Evolutionary conservation across 1,140 invertebrate genomes (phyloP).

Genomic region (Papilio polyxenes): DNA sequence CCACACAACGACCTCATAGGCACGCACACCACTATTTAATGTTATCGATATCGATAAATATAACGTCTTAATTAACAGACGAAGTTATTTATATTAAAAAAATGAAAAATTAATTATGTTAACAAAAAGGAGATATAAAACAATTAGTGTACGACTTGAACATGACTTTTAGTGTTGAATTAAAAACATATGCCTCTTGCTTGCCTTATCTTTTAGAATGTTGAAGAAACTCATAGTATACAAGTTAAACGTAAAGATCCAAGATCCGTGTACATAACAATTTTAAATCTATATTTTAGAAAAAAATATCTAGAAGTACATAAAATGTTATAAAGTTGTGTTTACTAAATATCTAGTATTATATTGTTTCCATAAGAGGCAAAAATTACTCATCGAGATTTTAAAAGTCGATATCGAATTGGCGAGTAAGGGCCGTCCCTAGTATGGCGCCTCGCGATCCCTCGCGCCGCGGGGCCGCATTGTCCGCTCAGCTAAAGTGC

Average conservation of each 20-base stretch:
- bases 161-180: neutral
- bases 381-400: neutral
- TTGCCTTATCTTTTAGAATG: neutral
- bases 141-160: neutral
- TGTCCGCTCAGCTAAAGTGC: constrained; percentile 72
- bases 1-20: constrained; percentile 59
- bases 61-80: constrained; percentile 1
- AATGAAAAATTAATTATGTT: neutral
- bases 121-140: no score
- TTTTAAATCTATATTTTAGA: neutral
- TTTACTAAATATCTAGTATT: no score
- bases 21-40: constrained; percentile 17
- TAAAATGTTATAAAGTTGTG: no score
- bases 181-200: neutral
- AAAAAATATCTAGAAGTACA: neutral
- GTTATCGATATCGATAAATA: constrained; percentile 27
- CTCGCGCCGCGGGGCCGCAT: constrained; percentile 68
- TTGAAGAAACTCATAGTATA: neutral
- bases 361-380: no score
- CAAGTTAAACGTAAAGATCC: no score
- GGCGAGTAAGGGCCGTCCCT: constrained; percentile 46
- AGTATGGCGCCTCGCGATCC: constrained; percentile 68
- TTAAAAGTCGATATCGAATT: constrained; percentile 41
- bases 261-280: no score
- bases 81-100: neutral